These are phyloP conservation scores for Indri indri DNA, from an alignment of 2,113 vertebrate species.

Conservation along the genomic window DNA sequence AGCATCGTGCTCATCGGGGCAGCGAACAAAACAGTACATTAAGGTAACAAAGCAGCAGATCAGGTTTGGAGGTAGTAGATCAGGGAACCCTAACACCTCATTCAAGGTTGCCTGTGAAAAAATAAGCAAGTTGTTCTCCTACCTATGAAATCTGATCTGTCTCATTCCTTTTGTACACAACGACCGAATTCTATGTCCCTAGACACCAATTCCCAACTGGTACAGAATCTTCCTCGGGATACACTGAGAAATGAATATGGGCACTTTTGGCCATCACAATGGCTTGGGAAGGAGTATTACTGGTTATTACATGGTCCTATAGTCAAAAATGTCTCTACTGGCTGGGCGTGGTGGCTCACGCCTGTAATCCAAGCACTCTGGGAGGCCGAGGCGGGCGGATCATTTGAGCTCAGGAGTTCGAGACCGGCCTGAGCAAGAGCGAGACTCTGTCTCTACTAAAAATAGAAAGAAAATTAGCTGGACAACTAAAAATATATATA, in stretches of 20 bases:
- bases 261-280: not conserved
- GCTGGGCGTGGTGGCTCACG: no score
- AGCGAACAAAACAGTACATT: not conserved
- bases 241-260: not conserved
- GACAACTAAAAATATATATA: no score
- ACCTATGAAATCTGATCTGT: not conserved
- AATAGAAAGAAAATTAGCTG: no score
- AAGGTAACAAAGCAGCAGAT: not conserved
- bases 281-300: not conserved
- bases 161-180: not conserved
- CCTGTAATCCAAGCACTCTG: no score
- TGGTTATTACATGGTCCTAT: not conserved
- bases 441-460: no score
- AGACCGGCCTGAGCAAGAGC: no score
- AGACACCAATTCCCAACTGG: not conserved
- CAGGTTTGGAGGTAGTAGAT: not conserved
- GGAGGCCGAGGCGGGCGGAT: no score
- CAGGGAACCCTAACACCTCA: not conserved
- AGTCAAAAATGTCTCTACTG: not conserved
- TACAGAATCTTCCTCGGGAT: not conserved
- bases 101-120: not conserved
- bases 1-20: not conserved
- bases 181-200: not conserved
- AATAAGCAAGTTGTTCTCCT: not conserved
- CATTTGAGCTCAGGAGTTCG: no score